Evolutionary conservation across 2,797 vertebrate species (phyloP), one percentile per base, ranked within the genome.

Genomic region (Ispidina lecontei): DNA sequence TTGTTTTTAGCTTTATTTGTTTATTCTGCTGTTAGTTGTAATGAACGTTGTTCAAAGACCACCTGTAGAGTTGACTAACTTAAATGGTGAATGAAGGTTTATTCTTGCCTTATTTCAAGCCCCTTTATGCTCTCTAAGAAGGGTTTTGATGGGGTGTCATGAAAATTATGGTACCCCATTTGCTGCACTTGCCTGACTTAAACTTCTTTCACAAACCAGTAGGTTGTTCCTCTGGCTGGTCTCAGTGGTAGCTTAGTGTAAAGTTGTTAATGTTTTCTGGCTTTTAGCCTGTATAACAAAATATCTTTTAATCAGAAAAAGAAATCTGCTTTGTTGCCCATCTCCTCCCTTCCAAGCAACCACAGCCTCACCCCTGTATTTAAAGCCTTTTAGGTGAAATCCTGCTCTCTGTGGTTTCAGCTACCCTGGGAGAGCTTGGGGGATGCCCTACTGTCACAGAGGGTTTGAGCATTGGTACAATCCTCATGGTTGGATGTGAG

Each of bases 401-500:
- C 28, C 51, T 80, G 51, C 26, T 74, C 0, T 0, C 58, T 29
- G 9, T 47, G 44, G 12, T 68, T 87, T 67, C 59, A 41, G n/a
- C 41, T 79, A 60, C 47, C 37, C 11, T 54, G 56, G 46, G 37
- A n/a, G 46, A 54, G 7, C 26, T 71, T 20, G 35, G 65, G 47
- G 35, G 72, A 52, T 52, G 21, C 15, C 29, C 13, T 33, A 4
- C 16, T 35, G 19, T 25, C 22, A 2, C 4, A 1, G 21, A 2
- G 0, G 29, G 16, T 70, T 47, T 55, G 59, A 67, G 14, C 1
- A 4, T 26, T 1, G 0, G 33, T 7, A 5, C 15, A 28, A 1
- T 60, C 28, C 55, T 23, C 54, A 5, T 3, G 5, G 33, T 3
- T 25, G 68, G 68, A 9, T 37, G 21, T 4, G 56, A 35, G 4